Evolutionary conservation across 2,888 invertebrate genomes (phyloP).

Genomic region (Drosophila atripex): DNA sequence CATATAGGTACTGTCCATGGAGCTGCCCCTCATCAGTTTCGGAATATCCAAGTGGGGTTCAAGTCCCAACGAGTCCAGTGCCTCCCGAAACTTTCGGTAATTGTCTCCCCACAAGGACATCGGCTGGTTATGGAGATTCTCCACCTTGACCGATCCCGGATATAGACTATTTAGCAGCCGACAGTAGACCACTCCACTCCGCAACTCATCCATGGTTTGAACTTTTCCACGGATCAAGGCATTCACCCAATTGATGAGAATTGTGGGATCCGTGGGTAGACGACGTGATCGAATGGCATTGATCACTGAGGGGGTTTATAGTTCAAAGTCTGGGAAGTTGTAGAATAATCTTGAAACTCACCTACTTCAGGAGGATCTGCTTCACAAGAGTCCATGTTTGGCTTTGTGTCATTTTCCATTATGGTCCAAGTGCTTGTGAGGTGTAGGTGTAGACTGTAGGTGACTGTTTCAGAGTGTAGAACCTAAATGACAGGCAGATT

Average conservation of each 20-base stretch:
- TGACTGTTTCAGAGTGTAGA: too few relatives aligned
- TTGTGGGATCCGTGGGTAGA: not conserved
- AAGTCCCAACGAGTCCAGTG: not conserved
- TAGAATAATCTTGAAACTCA: not conserved
- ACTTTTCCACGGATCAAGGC: not conserved
- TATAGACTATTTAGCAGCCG: not conserved
- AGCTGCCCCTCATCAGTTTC: not conserved
- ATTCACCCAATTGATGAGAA: slow-evolving; percentile 8
- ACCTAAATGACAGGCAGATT: too few relatives aligned
- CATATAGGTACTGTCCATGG: not conserved
- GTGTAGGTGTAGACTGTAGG: too few relatives aligned
- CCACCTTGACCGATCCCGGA: not conserved
- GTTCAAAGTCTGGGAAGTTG: too few relatives aligned
- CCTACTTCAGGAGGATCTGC: not conserved
- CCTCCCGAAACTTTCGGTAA: not conserved
- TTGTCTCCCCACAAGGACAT: not conserved
- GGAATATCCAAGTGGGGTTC: not conserved
- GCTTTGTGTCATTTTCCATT: not conserved
- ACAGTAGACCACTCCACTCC: not conserved
- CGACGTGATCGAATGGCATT: not conserved
- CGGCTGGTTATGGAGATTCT: not conserved
- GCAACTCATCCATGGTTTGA: not conserved
- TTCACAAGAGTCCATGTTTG: not conserved
- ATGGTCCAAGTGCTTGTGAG: too few relatives aligned
- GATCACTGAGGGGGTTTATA: not conserved